phyloP scores from a whole-genome alignment of 2,797 vertebrate species.

The Coregonus suidteri region DNA sequence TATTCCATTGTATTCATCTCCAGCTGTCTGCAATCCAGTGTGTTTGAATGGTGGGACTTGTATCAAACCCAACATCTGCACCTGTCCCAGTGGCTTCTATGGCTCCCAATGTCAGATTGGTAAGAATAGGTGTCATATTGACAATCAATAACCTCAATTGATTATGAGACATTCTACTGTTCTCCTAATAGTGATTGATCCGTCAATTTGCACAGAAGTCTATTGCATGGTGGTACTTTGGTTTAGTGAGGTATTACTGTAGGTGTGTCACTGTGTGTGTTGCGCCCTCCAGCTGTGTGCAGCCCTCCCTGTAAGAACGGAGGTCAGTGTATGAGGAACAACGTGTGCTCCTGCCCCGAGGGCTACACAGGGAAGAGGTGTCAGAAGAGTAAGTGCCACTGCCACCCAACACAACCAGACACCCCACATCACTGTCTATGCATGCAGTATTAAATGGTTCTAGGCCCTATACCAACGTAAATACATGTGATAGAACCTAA shows the following conservation, averaged over 20 bases:
- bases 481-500: too few relatives aligned
- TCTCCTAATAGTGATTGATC: too few relatives aligned
- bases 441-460: too few relatives aligned
- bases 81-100: slow-evolving; percentile 89
- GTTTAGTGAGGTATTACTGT: too few relatives aligned
- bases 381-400: slow-evolving; percentile 84
- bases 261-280: background rate
- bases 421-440: background rate
- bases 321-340: slow-evolving; percentile 89
- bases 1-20: background rate
- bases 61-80: slow-evolving; percentile 81
- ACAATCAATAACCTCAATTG: too few relatives aligned
- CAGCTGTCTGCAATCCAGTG: slow-evolving; percentile 84
- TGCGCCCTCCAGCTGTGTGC: slow-evolving; percentile 82
- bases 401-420: background rate
- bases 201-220: too few relatives aligned
- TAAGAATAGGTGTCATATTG: slow-evolving; percentile 53
- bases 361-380: slow-evolving; percentile 87
- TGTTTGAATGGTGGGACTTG: slow-evolving; percentile 92
- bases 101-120: slow-evolving; percentile 90
- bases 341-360: slow-evolving; percentile 86
- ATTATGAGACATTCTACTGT: too few relatives aligned
- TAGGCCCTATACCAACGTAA: too few relatives aligned
- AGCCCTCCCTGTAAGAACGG: slow-evolving; percentile 91
- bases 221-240: too few relatives aligned